These are phyloP conservation scores for Anhinga rufa DNA, from an alignment of 2,113 vertebrate genomes.

Conservation along the genomic window DNA sequence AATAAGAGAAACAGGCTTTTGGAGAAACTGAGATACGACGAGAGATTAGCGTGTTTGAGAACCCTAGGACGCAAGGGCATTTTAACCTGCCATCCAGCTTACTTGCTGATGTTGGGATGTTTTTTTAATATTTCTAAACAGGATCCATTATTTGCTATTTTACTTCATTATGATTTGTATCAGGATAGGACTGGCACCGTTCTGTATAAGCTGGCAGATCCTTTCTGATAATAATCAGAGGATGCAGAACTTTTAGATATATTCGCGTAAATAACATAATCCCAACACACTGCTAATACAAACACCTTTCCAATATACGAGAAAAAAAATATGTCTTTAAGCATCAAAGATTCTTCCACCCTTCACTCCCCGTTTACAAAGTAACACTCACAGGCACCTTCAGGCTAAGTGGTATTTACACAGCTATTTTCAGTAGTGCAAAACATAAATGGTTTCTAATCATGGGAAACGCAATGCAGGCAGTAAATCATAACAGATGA, in stretches of 20 bases:
- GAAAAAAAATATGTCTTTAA: neutral
- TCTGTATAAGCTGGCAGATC: neutral
- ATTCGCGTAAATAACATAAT: neutral
- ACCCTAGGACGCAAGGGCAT: neutral
- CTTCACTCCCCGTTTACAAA: neutral
- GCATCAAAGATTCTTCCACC: neutral
- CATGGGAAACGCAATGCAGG: conserved; percentile 1
- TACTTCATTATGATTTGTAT: neutral
- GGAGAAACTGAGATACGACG: neutral
- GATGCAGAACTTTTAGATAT: neutral
- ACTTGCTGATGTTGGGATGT: neutral
- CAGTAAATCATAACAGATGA: conserved; percentile 29
- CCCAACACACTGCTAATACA: neutral
- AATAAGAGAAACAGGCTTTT: neutral
- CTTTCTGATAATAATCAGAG: neutral
- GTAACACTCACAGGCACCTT: neutral
- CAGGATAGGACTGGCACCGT: neutral
- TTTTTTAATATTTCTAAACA: neutral
- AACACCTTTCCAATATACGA: neutral
- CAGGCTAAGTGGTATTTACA: neutral
- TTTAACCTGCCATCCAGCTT: neutral
- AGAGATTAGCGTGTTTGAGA: neutral
- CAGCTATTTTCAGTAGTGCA: neutral
- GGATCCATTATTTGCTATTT: neutral
- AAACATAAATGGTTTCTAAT: neutral